These are phyloP conservation scores for Eremophila alpestris DNA, from an alignment of 2,797 vertebrate species.

Conservation along the genomic window DNA sequence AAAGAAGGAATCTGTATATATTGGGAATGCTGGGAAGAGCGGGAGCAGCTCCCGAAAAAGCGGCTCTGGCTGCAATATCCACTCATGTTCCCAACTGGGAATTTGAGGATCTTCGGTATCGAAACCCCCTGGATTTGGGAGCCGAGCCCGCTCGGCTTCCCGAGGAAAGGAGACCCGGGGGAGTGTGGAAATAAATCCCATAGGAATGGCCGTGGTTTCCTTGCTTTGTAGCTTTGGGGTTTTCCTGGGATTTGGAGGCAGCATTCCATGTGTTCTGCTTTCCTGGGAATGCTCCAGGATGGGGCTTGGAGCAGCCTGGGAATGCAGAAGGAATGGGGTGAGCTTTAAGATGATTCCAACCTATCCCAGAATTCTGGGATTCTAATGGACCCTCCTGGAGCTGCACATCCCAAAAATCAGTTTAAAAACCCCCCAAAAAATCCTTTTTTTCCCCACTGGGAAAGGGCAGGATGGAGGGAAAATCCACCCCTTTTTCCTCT, in stretches of 20 bases:
- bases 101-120: not conserved
- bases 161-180: not conserved
- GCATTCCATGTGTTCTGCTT: not conserved
- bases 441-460: not conserved
- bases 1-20: conserved; percentile 78
- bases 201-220: not conserved
- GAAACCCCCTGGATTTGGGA: not conserved
- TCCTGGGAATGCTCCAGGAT: not conserved
- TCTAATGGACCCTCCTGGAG: too few relatives aligned
- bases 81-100: not conserved
- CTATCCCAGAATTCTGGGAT: not conserved
- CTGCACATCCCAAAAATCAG: not conserved
- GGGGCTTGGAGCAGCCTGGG: not conserved
- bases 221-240: not conserved
- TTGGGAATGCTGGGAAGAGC: conserved; percentile 43
- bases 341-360: not conserved
- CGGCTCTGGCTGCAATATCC: not conserved
- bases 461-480: not conserved
- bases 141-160: fast-evolving
- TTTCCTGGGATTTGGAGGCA: fast-evolving
- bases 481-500: not conserved
- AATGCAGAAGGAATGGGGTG: not conserved
- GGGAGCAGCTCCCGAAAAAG: not conserved
- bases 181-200: conserved; percentile 26
- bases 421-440: not conserved